Percentiles rank a stretch among this genome's conserved stretches.
phyloP scores from a whole-genome alignment of 1,140 invertebrate genomes.

The Cryptotermes secundus region DNA sequence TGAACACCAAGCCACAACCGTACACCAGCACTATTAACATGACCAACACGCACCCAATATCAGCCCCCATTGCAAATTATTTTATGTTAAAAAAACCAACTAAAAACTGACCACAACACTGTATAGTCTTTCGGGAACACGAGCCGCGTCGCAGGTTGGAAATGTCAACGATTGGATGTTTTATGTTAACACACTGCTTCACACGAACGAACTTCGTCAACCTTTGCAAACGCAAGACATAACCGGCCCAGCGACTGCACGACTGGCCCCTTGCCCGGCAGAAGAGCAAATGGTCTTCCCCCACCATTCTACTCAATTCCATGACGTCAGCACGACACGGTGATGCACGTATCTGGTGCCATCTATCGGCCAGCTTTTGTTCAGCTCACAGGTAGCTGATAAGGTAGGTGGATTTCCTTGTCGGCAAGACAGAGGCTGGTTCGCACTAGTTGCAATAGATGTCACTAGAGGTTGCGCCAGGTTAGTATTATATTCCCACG shows the following conservation, averaged over 20 bases:
- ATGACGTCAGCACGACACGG: background rate
- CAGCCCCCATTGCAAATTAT: background rate
- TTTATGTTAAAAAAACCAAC: background rate
- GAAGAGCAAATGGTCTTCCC: constrained; percentile 13
- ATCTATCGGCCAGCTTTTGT: background rate
- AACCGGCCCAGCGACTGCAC: background rate
- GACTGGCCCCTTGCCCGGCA: constrained; percentile 3
- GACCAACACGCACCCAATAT: background rate
- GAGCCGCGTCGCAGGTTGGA: background rate
- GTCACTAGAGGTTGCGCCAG: too few relatives aligned
- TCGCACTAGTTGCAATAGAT: too few relatives aligned
- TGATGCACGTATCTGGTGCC: background rate
- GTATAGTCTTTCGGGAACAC: background rate
- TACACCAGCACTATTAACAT: background rate
- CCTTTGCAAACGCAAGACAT: background rate
- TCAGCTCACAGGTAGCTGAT: too few relatives aligned
- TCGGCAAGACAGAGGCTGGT: too few relatives aligned
- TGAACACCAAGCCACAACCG: background rate
- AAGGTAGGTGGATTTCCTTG: too few relatives aligned
- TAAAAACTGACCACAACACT: background rate
- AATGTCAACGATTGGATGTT: background rate
- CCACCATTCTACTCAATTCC: background rate
- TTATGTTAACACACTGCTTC: background rate
- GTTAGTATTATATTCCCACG: too few relatives aligned
- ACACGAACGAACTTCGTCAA: background rate